Evolutionary conservation across 2,797 vertebrate species (phyloP).

Genomic region (Rhinichthys osculus): DNA sequence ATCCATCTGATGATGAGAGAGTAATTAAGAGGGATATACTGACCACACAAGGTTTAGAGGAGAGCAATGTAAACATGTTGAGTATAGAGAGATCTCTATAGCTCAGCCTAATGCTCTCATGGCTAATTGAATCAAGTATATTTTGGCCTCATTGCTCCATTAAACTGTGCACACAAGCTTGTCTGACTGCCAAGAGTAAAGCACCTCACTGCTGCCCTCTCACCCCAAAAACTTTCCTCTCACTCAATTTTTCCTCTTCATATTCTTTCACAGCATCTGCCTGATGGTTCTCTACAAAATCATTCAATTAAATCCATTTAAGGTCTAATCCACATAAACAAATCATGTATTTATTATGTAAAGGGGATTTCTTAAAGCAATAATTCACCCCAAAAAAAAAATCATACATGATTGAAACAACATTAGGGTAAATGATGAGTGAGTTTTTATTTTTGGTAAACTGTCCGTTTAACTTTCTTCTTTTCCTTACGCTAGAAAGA

Average conservation of each 20-base stretch:
- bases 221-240: background rate
- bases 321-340: background rate
- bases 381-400: background rate
- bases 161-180: slow-evolving; percentile 59
- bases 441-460: background rate
- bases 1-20: slow-evolving; percentile 26
- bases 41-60: slow-evolving; percentile 33
- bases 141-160: slow-evolving; percentile 64
- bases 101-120: slow-evolving; percentile 54
- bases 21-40: slow-evolving; percentile 24
- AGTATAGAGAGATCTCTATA: slow-evolving; percentile 48
- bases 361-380: background rate
- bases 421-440: background rate
- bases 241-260: background rate
- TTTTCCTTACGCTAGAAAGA: background rate
- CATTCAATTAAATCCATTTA: background rate
- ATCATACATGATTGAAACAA: background rate
- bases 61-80: slow-evolving; percentile 62
- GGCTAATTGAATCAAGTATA: slow-evolving; percentile 67
- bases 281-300: background rate
- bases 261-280: background rate
- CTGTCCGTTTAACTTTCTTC: background rate
- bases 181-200: slow-evolving; percentile 52
- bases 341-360: background rate
- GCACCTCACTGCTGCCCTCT: slow-evolving; percentile 24